Conservation (phyloP, 2,888 invertebrate genomes). For the Cistogaster globosa region DNA sequence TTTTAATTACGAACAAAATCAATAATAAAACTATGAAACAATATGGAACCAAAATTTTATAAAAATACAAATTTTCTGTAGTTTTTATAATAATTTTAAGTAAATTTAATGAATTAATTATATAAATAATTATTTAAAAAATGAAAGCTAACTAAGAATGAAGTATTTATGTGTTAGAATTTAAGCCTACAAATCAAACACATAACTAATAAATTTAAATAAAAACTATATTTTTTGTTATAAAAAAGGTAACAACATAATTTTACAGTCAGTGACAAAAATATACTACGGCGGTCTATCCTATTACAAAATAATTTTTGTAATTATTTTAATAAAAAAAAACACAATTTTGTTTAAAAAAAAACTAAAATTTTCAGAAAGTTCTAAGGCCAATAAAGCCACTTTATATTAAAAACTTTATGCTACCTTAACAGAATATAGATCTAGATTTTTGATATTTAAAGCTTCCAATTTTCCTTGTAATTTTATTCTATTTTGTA, state of each 20-base stretch:
- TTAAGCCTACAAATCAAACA: not conserved
- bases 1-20: slow-evolving; percentile 41
- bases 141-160: slow-evolving; percentile 19
- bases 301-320: too few species aligned
- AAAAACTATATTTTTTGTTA: slow-evolving; percentile 44
- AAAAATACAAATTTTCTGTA: slow-evolving; percentile 61
- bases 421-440: too few species aligned
- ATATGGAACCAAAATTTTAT: slow-evolving; percentile 68
- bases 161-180: slow-evolving; percentile 60
- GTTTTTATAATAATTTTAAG: slow-evolving; percentile 55
- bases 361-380: too few species aligned
- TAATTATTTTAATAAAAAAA: too few species aligned
- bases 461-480: too few species aligned
- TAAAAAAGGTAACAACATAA: not conserved
- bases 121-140: slow-evolving; percentile 26
- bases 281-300: not conserved
- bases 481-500: too few species aligned
- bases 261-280: slow-evolving; percentile 35
- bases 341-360: too few species aligned
- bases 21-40: slow-evolving; percentile 64
- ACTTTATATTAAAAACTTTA: too few species aligned
- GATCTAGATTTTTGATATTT: too few species aligned
- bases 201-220: slow-evolving; percentile 19
- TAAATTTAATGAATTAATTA: slow-evolving; percentile 47
- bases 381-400: too few species aligned